Conservation (phyloP, 1,140 invertebrate genomes). For the Wasmannia auropunctata region DNA sequence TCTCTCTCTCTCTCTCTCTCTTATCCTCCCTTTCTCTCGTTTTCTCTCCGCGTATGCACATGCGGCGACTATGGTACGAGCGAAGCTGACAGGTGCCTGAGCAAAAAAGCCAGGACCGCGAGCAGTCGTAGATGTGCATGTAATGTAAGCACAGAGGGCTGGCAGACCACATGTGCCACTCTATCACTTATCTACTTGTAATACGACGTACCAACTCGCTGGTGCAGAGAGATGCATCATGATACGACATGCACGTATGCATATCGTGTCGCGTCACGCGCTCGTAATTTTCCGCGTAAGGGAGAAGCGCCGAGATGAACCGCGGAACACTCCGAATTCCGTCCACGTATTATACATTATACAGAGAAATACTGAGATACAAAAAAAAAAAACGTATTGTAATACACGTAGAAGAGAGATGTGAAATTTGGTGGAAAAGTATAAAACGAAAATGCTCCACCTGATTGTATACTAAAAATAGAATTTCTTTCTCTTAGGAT, state of each 20-base stretch:
- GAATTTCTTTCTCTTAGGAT: background rate
- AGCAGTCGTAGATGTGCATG: conserved; percentile 72
- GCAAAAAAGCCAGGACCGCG: conserved; percentile 76
- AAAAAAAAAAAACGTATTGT: conserved; percentile 8
- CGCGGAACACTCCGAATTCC: background rate
- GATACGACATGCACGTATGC: background rate
- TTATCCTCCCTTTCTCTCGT: background rate
- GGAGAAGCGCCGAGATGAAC: background rate
- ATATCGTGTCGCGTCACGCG: background rate
- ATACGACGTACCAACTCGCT: conserved; percentile 71
- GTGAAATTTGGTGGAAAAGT: background rate
- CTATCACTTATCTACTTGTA: conserved; percentile 82
- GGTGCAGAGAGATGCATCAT: conserved; percentile 66
- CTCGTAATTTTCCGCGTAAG: conserved; percentile 36
- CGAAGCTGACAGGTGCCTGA: conserved; percentile 82
- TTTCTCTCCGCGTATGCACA: conserved; percentile 64
- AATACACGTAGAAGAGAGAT: background rate
- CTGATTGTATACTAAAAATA: background rate
- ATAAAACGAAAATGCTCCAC: background rate
- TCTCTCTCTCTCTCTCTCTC: background rate
- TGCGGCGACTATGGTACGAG: conserved; percentile 77
- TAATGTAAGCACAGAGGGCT: conserved; percentile 82
- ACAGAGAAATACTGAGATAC: background rate
- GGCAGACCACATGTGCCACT: conserved; percentile 83
- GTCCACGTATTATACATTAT: background rate